Evolutionary conservation across 2,888 invertebrate genomes (phyloP).

Genomic region (Sinotaia quadrata): DNA sequence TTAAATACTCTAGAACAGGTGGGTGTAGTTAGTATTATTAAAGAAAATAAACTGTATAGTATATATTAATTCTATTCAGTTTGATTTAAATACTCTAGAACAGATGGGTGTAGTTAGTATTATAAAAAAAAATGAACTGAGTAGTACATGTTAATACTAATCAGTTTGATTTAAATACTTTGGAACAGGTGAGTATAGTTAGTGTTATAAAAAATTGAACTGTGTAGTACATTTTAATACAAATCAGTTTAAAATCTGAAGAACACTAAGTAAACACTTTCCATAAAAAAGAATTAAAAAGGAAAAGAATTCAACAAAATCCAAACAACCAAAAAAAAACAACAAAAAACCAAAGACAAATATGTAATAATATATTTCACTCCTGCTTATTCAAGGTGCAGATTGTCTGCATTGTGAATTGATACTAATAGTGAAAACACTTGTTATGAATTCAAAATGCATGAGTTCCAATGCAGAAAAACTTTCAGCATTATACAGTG

Average conservation of each 20-base stretch:
- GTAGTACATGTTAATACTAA: not conserved
- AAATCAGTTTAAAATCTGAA: not conserved
- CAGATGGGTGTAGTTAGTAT: conserved; percentile 66
- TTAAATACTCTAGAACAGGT: conserved; percentile 74
- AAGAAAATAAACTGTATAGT: not conserved
- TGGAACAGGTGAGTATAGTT: conserved; percentile 71
- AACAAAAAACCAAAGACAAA: too few species aligned
- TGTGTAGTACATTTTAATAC: not conserved
- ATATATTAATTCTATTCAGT: not conserved
- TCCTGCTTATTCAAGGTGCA: too few species aligned
- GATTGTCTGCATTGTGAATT: too few species aligned
- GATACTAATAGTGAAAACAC: too few species aligned
- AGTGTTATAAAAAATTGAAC: not conserved
- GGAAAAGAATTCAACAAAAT: too few species aligned
- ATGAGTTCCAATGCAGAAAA: too few species aligned
- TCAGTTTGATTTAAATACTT: conserved; percentile 15
- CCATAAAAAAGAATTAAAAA: too few species aligned
- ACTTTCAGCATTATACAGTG: too few species aligned
- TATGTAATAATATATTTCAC: too few species aligned
- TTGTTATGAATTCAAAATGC: too few species aligned
- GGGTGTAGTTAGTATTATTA: conserved; percentile 13
- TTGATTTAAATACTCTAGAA: conserved; percentile 55
- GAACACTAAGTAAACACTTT: too few species aligned
- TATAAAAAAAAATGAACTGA: not conserved
- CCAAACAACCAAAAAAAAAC: too few species aligned